Conservation (phyloP, 2,888 invertebrate genomes). For the Epirrhoe alternata region DNA sequence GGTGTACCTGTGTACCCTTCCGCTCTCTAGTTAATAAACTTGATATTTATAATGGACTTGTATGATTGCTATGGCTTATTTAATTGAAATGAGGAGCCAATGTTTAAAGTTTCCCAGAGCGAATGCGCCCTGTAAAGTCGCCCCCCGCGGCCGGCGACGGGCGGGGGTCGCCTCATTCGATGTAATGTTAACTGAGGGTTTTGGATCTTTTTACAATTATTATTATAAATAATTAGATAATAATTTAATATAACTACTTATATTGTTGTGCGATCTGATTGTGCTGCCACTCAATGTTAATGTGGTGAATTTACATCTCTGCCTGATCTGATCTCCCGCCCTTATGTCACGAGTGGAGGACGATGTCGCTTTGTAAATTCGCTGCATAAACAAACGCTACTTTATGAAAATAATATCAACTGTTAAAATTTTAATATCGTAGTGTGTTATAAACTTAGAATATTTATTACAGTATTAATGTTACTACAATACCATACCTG, state of each 20-base stretch:
- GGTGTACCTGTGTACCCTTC: no score
- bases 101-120: no score
- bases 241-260: conserved; percentile 28
- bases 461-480: conserved; percentile 34
- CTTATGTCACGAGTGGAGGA: no score
- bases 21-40: no score
- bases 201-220: conserved; percentile 58
- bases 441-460: conserved; percentile 14
- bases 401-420: conserved; percentile 3
- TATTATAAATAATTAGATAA: conserved; percentile 33
- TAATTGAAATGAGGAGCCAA: no score
- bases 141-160: neutral
- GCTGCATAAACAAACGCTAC: neutral
- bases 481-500: conserved; percentile 26
- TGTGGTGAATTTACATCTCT: conserved; percentile 3
- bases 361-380: conserved; percentile 1
- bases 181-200: conserved; percentile 44
- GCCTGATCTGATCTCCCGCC: no score
- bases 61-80: no score
- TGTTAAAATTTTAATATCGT: conserved; percentile 20
- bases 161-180: conserved; percentile 22
- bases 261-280: conserved; percentile 44
- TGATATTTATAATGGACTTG: no score
- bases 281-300: neutral
- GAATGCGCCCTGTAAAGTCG: neutral